Evolutionary conservation across 2,888 invertebrate species (phyloP).

Genomic region (Nasonia oneida): DNA sequence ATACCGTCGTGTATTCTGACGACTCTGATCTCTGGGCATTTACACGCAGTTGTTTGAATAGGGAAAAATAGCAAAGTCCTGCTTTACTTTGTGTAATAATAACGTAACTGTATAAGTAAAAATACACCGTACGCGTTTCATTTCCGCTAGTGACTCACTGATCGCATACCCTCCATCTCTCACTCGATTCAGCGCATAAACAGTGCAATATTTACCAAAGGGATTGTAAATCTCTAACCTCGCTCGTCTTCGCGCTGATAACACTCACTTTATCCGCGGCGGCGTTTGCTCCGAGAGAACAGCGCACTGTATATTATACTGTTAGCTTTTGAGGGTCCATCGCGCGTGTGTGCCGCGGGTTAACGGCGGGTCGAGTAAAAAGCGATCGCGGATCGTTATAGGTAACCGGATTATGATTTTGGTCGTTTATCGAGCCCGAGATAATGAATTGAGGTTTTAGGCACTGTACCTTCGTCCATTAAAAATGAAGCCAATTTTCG

Average conservation of each 20-base stretch:
- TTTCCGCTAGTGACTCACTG: not conserved
- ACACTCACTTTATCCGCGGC: not conserved
- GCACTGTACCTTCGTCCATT: too few species aligned
- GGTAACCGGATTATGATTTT: too few species aligned
- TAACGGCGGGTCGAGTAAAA: too few species aligned
- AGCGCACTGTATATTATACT: constrained; percentile 12
- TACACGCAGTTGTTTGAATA: too few species aligned
- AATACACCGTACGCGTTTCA: not conserved
- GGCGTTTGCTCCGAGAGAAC: constrained; percentile 56
- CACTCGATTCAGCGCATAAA: constrained; percentile 17
- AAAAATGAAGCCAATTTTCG: accelerated
- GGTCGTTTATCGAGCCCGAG: too few species aligned
- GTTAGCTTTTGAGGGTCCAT: constrained; percentile 60
- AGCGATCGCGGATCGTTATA: too few species aligned
- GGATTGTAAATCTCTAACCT: not conserved
- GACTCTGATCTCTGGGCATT: constrained; percentile 10
- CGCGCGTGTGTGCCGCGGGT: too few species aligned
- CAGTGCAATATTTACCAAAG: constrained; percentile 1
- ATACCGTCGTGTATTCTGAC: constrained; percentile 23
- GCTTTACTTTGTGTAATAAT: not conserved
- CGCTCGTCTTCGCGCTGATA: not conserved
- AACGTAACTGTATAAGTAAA: not conserved
- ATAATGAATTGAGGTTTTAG: too few species aligned
- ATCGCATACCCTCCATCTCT: not conserved
- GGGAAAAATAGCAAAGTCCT: not conserved